A percentile compares a stretch with the other conserved stretches of the same genome.
Evolutionary conservation across 64 coral and sea anemone species (phyloP).

Genomic region (Dendrophyllia cribrosa): DNA sequence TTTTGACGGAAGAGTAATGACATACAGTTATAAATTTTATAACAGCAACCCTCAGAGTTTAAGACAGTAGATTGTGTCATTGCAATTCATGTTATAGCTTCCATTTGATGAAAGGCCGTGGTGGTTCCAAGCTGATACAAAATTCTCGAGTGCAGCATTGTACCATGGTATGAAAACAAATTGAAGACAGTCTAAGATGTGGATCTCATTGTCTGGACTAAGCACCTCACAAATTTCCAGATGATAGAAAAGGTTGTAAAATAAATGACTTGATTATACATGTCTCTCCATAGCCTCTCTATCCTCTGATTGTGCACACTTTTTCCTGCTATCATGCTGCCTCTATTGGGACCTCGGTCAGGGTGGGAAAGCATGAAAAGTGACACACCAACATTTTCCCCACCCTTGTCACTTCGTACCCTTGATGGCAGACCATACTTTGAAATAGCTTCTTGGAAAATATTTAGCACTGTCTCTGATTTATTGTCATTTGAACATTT

Average conservation of each 20-base stretch:
- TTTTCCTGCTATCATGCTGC: conserved; percentile 46
- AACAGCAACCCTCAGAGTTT: background rate
- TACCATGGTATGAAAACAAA: conserved; percentile 23
- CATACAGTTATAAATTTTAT: no score
- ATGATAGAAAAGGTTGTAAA: conserved; percentile 43
- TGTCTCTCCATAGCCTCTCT: conserved; percentile 47
- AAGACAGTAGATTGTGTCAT: no score
- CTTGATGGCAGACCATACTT: conserved; percentile 44
- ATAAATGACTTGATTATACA: conserved; percentile 42
- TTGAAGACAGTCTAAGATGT: conserved; percentile 37
- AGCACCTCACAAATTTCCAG: conserved; percentile 60
- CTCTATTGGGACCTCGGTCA: background rate
- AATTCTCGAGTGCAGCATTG: conserved; percentile 44
- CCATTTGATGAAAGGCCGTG: conserved; percentile 62
- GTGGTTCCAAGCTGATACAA: conserved; percentile 54
- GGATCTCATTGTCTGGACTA: conserved; percentile 35
- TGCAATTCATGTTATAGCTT: background rate
- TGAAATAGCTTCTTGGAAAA: conserved; percentile 41
- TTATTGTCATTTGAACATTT: no score
- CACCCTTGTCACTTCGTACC: conserved; percentile 36
- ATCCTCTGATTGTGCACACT: no score
- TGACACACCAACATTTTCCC: conserved; percentile 45
- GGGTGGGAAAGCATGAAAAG: conserved; percentile 33
- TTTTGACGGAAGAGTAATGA: conserved; percentile 1
- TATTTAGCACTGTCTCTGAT: background rate